Percentiles rank a stretch among this genome's conserved stretches.
phyloP scores from a whole-genome alignment of 2,888 invertebrate species.

The Nycteola revayana region DNA sequence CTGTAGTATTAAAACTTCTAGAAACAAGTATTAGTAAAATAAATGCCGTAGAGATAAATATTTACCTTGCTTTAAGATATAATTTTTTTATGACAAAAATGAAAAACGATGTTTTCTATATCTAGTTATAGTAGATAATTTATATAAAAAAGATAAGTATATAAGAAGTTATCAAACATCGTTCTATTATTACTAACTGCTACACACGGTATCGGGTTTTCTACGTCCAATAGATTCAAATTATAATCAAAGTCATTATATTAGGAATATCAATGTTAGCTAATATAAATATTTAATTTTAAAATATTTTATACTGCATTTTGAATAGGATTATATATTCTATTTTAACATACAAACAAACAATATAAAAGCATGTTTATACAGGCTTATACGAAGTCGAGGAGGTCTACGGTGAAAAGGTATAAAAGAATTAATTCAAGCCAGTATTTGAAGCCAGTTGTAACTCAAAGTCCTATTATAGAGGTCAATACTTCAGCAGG shows the following conservation, averaged over 20 bases:
- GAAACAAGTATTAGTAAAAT: too few species aligned
- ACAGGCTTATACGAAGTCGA: slow-evolving; percentile 8
- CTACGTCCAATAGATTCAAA: slow-evolving; percentile 45
- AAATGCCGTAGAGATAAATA: too few species aligned
- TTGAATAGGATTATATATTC: neutral
- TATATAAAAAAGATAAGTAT: neutral
- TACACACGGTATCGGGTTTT: slow-evolving; percentile 62
- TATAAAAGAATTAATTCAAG: neutral
- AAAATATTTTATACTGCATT: neutral
- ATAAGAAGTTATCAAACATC: slow-evolving; percentile 47
- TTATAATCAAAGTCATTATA: slow-evolving; percentile 45
- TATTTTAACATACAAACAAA: slow-evolving; percentile 9
- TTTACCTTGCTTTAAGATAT: too few species aligned
- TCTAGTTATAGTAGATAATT: too few species aligned
- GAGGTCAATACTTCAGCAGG: too few species aligned
- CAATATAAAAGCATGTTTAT: slow-evolving; percentile 60
- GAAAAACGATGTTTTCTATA: too few species aligned
- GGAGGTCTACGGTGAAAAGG: too few species aligned
- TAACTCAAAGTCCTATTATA: neutral
- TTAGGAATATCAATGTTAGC: slow-evolving; percentile 35
- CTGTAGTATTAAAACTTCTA: too few species aligned
- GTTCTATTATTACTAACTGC: slow-evolving; percentile 54
- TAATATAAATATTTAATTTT: slow-evolving; percentile 2
- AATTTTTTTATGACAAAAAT: too few species aligned
- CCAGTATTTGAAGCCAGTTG: slow-evolving; percentile 7